Evolutionary conservation across 2,113 vertebrate genomes (phyloP).

Genomic region (Anolis carolinensis): DNA sequence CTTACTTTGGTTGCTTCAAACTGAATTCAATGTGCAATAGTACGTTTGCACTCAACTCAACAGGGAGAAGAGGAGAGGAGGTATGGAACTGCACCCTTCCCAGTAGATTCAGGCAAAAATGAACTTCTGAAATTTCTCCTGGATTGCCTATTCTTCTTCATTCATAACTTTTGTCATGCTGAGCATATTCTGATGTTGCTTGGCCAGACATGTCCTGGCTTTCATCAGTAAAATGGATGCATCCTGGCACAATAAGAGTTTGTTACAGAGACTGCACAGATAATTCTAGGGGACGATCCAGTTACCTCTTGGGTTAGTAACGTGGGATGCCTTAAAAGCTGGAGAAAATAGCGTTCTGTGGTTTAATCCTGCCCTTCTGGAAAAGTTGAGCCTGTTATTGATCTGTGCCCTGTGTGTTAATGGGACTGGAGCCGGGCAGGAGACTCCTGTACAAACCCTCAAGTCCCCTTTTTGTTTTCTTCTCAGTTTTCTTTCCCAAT

Average conservation of each 20-base stretch:
- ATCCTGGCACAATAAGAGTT: background rate
- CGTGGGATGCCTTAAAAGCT: background rate
- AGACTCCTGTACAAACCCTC: background rate
- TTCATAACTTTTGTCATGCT: too few relatives aligned
- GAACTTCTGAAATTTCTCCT: too few relatives aligned
- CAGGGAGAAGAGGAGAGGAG: too few relatives aligned
- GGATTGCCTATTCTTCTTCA: too few relatives aligned
- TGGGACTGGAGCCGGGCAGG: background rate
- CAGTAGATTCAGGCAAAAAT: too few relatives aligned
- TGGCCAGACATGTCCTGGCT: too few relatives aligned
- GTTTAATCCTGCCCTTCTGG: constrained; percentile 7
- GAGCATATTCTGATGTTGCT: too few relatives aligned
- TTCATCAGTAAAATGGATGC: background rate
- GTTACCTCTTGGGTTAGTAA: background rate
- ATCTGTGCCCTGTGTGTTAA: background rate
- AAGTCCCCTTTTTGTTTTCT: background rate
- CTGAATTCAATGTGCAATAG: too few relatives aligned
- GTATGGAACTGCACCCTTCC: too few relatives aligned
- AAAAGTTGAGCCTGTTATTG: constrained; percentile 1
- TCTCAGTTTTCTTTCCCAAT: constrained; percentile 24
- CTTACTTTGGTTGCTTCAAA: too few relatives aligned
- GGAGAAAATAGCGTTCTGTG: background rate
- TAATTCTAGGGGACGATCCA: accelerated
- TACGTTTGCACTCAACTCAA: too few relatives aligned
- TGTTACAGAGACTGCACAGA: background rate